A percentile compares a stretch with the other conserved stretches of the same genome.
Conservation (phyloP, 1,140 invertebrate species). For the Pseudomyrmex cubaensis region DNA sequence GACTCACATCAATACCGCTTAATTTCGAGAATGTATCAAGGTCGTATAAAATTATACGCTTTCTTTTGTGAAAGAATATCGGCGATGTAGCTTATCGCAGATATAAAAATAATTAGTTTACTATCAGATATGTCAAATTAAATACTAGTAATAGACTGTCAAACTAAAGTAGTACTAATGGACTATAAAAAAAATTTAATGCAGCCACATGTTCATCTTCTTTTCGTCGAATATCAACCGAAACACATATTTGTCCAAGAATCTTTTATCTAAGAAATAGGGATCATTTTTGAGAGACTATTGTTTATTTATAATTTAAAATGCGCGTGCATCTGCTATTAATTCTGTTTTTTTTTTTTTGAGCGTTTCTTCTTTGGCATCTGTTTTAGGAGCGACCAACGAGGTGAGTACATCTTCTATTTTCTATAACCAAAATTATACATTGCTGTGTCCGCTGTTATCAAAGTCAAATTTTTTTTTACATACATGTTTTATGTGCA, state of each 20-base stretch:
- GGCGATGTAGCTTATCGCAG: conserved; percentile 3
- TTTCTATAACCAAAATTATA: neutral
- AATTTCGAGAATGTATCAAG: neutral
- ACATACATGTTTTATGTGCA: neutral
- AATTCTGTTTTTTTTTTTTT: neutral
- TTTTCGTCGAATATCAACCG: neutral
- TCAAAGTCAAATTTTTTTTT: neutral
- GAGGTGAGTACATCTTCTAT: neutral
- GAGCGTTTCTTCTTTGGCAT: neutral
- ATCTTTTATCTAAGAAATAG: neutral
- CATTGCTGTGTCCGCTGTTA: neutral
- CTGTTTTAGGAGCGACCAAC: neutral
- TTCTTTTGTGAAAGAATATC: neutral
- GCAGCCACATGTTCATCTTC: neutral
- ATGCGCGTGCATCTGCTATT: conserved; percentile 21
- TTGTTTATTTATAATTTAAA: neutral
- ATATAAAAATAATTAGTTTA: conserved; percentile 12
- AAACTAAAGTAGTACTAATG: conserved; percentile 4
- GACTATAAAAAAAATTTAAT: conserved; percentile 22
- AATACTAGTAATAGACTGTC: neutral
- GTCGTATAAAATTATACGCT: conserved; percentile 9
- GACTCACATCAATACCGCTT: conserved; percentile 8
- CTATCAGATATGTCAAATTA: conserved; percentile 1
- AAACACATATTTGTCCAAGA: neutral
- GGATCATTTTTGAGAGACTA: neutral